phyloP scores from a whole-genome alignment of 1,140 invertebrate species.

The Phocides pigmalion region DNA sequence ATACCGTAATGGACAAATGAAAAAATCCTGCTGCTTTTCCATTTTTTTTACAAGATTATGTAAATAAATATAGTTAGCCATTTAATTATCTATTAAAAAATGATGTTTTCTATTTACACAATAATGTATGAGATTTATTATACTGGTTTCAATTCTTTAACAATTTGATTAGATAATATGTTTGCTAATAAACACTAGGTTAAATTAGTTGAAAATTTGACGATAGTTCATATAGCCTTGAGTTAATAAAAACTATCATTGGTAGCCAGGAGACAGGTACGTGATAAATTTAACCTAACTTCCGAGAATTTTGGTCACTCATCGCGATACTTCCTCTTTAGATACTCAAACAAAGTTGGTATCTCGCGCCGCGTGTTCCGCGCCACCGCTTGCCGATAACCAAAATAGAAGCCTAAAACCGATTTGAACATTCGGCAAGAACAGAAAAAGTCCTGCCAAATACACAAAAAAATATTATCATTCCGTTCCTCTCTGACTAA shows the following conservation, averaged over 20 bases:
- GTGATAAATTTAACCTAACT: slow-evolving; percentile 50
- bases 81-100: no score
- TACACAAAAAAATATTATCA: slow-evolving; percentile 72
- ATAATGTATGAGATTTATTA: no score
- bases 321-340: slow-evolving; percentile 38
- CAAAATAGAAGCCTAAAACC: slow-evolving; percentile 64
- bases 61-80: no score
- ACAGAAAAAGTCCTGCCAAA: slow-evolving; percentile 70
- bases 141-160: no score
- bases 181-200: neutral
- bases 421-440: slow-evolving; percentile 54
- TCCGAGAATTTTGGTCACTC: slow-evolving; percentile 57
- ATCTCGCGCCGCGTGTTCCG: slow-evolving; percentile 43
- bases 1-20: no score
- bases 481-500: slow-evolving; percentile 72
- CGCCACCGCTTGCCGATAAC: slow-evolving; percentile 43
- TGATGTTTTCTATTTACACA: no score
- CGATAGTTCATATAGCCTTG: no score
- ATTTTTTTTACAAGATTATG: no score
- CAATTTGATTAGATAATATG: neutral
- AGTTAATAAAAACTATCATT: slow-evolving; percentile 39
- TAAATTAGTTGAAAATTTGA: no score
- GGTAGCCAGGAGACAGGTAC: slow-evolving; percentile 34
- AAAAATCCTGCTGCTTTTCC: no score
- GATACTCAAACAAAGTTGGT: slow-evolving; percentile 38